A percentile compares a stretch with the other conserved stretches of the same genome.
Conservation (phyloP, 2,888 invertebrate species). For the Conistra vaccinii region DNA sequence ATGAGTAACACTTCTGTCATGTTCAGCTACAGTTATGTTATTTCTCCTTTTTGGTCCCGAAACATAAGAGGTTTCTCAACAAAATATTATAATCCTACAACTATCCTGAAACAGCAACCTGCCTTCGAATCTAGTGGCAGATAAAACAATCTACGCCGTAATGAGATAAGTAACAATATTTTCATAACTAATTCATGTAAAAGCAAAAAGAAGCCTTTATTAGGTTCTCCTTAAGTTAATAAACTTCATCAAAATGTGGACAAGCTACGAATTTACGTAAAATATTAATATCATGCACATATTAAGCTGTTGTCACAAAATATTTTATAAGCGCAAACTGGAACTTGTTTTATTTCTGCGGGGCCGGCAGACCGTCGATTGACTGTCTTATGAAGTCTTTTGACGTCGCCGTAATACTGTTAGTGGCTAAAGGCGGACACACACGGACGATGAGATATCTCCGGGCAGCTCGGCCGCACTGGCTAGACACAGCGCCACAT, state of each 20-base stretch:
- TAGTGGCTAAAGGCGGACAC: constrained; percentile 58
- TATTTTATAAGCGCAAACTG: constrained; percentile 28
- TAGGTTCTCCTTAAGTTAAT: not conserved
- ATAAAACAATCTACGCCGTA: not conserved
- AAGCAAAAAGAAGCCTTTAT: not conserved
- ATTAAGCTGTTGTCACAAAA: constrained; percentile 24
- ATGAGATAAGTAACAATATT: too few relatives aligned
- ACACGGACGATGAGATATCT: constrained; percentile 55
- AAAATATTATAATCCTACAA: not conserved
- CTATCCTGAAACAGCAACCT: not conserved
- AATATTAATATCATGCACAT: constrained; percentile 44
- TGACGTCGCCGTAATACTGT: constrained; percentile 64
- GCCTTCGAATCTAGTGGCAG: not conserved
- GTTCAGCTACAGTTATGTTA: not conserved
- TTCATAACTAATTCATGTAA: not conserved
- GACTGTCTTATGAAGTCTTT: constrained; percentile 59
- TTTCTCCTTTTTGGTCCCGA: not conserved
- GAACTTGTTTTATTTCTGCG: constrained; percentile 38
- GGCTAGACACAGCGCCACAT: constrained; percentile 20
- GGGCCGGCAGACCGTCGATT: constrained; percentile 29
- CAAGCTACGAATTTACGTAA: constrained; percentile 21
- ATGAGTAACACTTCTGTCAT: not conserved
- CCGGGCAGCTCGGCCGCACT: constrained; percentile 1
- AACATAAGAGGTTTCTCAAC: not conserved
- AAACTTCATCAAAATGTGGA: constrained; percentile 8